These are phyloP conservation scores for Etheostoma spectabile DNA, from an alignment of 2,113 vertebrate genomes.

Conservation along the genomic window DNA sequence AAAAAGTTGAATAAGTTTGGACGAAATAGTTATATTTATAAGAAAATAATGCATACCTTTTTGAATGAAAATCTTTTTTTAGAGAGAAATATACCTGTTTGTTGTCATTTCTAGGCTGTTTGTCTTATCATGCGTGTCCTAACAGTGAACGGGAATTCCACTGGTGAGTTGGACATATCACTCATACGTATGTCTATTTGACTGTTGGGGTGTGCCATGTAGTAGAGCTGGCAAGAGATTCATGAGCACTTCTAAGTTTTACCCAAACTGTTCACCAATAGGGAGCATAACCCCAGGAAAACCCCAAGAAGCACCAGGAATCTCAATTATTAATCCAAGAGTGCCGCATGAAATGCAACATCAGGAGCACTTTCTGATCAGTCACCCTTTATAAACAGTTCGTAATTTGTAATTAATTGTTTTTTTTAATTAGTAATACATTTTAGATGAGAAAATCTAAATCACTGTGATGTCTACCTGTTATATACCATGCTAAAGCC, in stretches of 20 bases:
- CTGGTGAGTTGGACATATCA: conserved; percentile 18
- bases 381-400: not conserved
- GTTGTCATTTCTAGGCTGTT: conserved; percentile 49
- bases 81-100: conserved; percentile 63
- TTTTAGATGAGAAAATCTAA: not conserved
- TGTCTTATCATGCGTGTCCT: conserved; percentile 43
- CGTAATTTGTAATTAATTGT: too few relatives aligned
- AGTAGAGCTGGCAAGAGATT: conserved; percentile 5
- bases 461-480: too few relatives aligned
- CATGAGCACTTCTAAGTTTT: not conserved
- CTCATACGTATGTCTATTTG: conserved; percentile 7
- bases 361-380: conserved; percentile 9
- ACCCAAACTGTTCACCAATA: conserved; percentile 1
- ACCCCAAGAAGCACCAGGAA: conserved; percentile 2
- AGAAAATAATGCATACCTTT: conserved; percentile 78
- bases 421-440: too few relatives aligned
- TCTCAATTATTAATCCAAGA: conserved; percentile 17
- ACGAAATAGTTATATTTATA: conserved; percentile 84
- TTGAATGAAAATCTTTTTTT: conserved; percentile 80
- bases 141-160: conserved; percentile 10
- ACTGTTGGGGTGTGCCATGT: conserved; percentile 33
- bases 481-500: too few relatives aligned
- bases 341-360: not conserved
- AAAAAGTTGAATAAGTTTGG: conserved; percentile 70
- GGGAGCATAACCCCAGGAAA: not conserved